These are phyloP conservation scores for Anas capensis DNA, from an alignment of 2,797 vertebrate species.

Conservation along the genomic window DNA sequence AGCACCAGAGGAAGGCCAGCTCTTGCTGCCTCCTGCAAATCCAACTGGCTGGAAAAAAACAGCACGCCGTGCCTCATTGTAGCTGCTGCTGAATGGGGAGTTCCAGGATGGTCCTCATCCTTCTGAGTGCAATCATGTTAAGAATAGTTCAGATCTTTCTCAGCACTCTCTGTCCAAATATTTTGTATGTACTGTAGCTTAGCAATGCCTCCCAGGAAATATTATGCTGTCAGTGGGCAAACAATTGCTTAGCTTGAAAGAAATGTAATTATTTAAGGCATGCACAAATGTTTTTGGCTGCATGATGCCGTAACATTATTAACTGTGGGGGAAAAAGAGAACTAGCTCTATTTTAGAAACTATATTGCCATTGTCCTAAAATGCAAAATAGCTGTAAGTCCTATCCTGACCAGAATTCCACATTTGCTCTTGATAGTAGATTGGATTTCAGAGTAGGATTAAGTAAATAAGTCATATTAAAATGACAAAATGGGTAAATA, in stretches of 20 bases:
- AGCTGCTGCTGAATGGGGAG: neutral
- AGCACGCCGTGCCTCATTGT: accelerated
- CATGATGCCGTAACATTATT: slow-evolving; percentile 24
- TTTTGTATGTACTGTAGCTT: slow-evolving; percentile 40
- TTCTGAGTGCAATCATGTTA: slow-evolving; percentile 29
- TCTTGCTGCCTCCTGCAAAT: neutral
- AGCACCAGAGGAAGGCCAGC: neutral
- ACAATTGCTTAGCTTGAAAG: slow-evolving; percentile 62
- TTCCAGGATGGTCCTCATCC: neutral
- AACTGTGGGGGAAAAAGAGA: neutral
- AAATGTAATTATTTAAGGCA: slow-evolving; percentile 65
- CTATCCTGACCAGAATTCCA: slow-evolving; percentile 67
- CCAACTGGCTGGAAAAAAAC: neutral
- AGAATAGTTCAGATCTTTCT: neutral
- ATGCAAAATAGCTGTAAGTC: slow-evolving; percentile 39
- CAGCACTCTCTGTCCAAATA: slow-evolving; percentile 29
- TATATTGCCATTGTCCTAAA: slow-evolving; percentile 55
- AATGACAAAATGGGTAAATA: slow-evolving; percentile 84
- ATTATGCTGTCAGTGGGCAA: slow-evolving; percentile 60
- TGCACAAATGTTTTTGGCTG: slow-evolving; percentile 32
- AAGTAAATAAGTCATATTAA: slow-evolving; percentile 85
- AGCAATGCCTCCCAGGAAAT: slow-evolving; percentile 62
- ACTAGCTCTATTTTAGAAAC: slow-evolving; percentile 20
- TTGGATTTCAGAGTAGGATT: slow-evolving; percentile 79
- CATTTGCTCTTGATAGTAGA: slow-evolving; percentile 59